A percentile compares a stretch with the other conserved stretches of the same genome.
phyloP scores from a whole-genome alignment of 2,888 invertebrate genomes.

The Melanostoma mellinum region DNA sequence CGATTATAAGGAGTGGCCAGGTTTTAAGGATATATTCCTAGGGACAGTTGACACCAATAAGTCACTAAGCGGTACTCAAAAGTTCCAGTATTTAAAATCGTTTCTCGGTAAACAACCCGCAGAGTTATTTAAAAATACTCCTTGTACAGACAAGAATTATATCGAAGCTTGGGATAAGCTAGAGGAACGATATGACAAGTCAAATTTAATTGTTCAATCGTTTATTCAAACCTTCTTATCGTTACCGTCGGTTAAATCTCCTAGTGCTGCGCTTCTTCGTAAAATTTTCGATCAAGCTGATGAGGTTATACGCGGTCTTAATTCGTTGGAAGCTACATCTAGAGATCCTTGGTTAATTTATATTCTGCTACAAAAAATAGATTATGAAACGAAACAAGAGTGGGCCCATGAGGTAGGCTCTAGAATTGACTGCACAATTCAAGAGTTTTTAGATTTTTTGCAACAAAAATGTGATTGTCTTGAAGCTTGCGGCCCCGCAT shows the following conservation, averaged over 20 bases:
- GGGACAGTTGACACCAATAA: no score
- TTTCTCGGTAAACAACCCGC: no score
- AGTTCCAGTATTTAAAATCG: no score
- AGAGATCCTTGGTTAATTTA: slow-evolving; percentile 38
- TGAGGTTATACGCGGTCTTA: slow-evolving; percentile 13
- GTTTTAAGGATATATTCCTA: no score
- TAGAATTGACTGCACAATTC: no score
- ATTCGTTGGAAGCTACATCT: slow-evolving; percentile 1
- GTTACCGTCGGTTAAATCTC: background rate
- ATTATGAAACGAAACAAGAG: slow-evolving; percentile 24
- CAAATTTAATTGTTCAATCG: background rate
- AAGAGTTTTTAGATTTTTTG: slow-evolving; percentile 14
- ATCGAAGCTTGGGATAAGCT: no score
- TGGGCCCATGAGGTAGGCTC: no score
- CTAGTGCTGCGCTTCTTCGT: background rate
- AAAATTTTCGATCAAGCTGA: slow-evolving; percentile 5
- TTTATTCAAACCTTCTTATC: slow-evolving; percentile 6
- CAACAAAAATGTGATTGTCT: slow-evolving; percentile 16
- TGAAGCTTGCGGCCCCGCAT: slow-evolving; percentile 10
- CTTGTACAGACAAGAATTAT: no score
- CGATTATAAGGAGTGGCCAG: background rate
- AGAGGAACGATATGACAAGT: no score
- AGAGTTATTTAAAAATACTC: no score
- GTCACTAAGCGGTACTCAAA: no score
- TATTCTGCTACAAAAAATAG: slow-evolving; percentile 32